Conservation (phyloP, 2,888 invertebrate genomes). For the Tetheella fluctuosa region DNA sequence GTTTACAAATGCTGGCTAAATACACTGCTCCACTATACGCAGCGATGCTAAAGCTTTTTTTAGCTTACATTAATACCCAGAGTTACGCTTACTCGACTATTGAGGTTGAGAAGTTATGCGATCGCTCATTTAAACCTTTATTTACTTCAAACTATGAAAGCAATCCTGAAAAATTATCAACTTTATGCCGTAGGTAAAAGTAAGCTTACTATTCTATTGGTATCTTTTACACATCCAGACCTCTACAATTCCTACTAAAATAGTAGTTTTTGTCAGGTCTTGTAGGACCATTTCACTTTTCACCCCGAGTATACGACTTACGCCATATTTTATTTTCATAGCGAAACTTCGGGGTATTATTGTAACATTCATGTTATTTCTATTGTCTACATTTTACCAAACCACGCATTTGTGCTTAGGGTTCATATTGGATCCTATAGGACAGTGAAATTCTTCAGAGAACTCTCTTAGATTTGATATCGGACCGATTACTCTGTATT, state of each 20-base stretch:
- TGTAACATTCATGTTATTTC: constrained; percentile 8
- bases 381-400: constrained; percentile 84
- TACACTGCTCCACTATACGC: constrained; percentile 18
- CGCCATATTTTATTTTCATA: not conserved
- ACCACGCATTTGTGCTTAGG: constrained; percentile 93
- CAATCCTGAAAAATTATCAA: not conserved
- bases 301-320: not conserved
- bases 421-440: constrained; percentile 91
- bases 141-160: not conserved
- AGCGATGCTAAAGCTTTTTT: constrained; percentile 34
- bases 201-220: not conserved
- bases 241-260: not conserved
- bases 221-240: not conserved
- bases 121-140: not conserved
- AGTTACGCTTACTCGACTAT: not conserved
- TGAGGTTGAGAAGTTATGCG: not conserved
- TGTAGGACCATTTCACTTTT: not conserved
- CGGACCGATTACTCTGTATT: constrained; percentile 93
- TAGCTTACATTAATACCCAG: constrained; percentile 16
- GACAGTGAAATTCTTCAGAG: constrained; percentile 90
- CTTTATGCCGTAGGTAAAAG: not conserved
- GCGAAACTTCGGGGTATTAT: constrained; percentile 8
- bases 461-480: constrained; percentile 94
- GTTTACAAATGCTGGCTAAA: not conserved
- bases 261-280: not conserved